Conservation (phyloP, 2,113 vertebrate species). For the Melanerpes formicivorus region DNA sequence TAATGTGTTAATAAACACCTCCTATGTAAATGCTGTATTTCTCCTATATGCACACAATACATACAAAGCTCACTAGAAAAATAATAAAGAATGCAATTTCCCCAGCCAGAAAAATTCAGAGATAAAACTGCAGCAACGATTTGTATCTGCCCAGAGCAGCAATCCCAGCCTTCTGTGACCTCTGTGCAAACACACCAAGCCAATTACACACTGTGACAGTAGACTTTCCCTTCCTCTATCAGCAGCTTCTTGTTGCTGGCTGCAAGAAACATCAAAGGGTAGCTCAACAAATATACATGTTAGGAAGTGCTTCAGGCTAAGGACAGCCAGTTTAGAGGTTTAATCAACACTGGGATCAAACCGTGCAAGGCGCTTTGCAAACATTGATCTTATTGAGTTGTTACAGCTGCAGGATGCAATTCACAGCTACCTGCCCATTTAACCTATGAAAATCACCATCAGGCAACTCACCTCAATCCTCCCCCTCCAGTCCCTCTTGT, state of each 20-base stretch:
- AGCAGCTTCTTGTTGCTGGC: neutral
- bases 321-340: neutral
- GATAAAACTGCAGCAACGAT: conserved; percentile 22
- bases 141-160: conserved; percentile 21
- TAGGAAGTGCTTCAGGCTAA: neutral
- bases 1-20: neutral
- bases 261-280: neutral
- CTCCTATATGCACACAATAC: neutral
- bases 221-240: neutral
- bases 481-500: neutral
- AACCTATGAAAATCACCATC: neutral
- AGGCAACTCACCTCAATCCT: neutral
- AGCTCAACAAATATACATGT: neutral
- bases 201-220: conserved; percentile 21
- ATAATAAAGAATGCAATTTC: neutral
- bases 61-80: neutral
- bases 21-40: neutral
- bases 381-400: neutral
- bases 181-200: neutral
- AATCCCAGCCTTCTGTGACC: conserved; percentile 32
- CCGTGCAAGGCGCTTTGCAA: neutral
- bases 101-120: neutral
- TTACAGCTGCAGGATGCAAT: neutral
- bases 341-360: conserved; percentile 28
- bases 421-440: neutral